Conservation (phyloP, 2,888 invertebrate genomes). For the Gonocerus acuteangulatus region DNA sequence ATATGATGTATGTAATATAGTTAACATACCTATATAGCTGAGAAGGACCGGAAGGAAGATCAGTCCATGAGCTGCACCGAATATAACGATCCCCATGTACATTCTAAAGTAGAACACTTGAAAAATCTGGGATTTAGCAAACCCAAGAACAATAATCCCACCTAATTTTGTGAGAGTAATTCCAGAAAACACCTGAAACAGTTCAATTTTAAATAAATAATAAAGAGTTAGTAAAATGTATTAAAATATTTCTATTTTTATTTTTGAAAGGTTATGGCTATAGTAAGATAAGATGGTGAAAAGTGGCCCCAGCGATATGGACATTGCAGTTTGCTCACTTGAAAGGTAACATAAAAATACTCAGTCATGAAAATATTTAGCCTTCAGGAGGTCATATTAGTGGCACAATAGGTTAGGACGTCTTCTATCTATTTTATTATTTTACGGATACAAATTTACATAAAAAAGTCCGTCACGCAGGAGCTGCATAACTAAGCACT, state of each 20-base stretch:
- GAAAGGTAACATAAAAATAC: too few relatives aligned
- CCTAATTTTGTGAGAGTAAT: slow-evolving; percentile 97
- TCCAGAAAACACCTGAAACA: slow-evolving; percentile 74
- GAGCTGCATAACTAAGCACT: too few relatives aligned
- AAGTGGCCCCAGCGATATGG: too few relatives aligned
- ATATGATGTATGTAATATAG: background rate
- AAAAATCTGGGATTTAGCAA: slow-evolving; percentile 97
- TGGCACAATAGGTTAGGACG: too few relatives aligned
- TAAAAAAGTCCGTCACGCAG: too few relatives aligned
- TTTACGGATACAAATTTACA: background rate
- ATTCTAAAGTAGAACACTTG: slow-evolving; percentile 91
- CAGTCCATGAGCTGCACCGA: slow-evolving; percentile 94
- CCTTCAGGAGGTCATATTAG: too few relatives aligned
- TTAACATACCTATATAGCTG: slow-evolving; percentile 83
- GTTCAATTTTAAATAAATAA: slow-evolving; percentile 8
- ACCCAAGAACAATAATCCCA: slow-evolving; percentile 91
- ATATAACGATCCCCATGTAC: slow-evolving; percentile 94
- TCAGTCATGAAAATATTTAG: too few relatives aligned
- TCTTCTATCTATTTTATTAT: too few relatives aligned
- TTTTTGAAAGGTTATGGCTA: too few relatives aligned
- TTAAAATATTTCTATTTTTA: background rate
- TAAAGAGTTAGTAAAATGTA: background rate
- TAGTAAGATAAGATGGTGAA: too few relatives aligned
- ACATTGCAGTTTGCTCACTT: too few relatives aligned
- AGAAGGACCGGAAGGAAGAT: slow-evolving; percentile 95